Percentiles rank a stretch among this genome's conserved stretches.
phyloP scores from a whole-genome alignment of 2,797 vertebrate species.

The Harpagifer antarcticus region DNA sequence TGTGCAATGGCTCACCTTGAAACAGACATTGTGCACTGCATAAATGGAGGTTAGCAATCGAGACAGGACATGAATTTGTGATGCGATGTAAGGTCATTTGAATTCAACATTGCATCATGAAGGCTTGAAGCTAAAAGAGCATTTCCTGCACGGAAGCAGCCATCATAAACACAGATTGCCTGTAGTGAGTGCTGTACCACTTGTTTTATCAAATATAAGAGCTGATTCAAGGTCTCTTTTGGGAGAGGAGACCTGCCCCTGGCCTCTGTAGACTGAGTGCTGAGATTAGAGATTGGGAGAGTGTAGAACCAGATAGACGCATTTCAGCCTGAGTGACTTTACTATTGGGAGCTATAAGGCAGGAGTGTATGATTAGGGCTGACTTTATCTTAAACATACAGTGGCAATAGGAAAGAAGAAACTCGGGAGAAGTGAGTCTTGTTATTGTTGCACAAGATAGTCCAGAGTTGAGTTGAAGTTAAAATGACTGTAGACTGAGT shows the following conservation, averaged over 20 bases:
- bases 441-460: conserved; percentile 28
- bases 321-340: conserved; percentile 43
- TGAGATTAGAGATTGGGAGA: conserved; percentile 59
- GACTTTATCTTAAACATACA: conserved; percentile 43
- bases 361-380: conserved; percentile 4
- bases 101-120: conserved; percentile 30
- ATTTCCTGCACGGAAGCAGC: conserved; percentile 22
- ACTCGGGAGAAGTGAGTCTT: background rate
- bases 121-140: conserved; percentile 24
- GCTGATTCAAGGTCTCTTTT: conserved; percentile 50
- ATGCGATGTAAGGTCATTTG: conserved; percentile 48
- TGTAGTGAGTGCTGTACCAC: conserved; percentile 29
- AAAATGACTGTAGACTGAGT: conserved; percentile 31
- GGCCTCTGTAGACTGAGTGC: conserved; percentile 48
- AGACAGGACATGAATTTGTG: conserved; percentile 8
- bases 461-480: conserved; percentile 47
- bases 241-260: conserved; percentile 36
- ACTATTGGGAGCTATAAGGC: conserved; percentile 13
- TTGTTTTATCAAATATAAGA: conserved; percentile 53
- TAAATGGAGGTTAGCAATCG: conserved; percentile 29
- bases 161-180: conserved; percentile 39
- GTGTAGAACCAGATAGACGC: conserved; percentile 25
- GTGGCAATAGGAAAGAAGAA: conserved; percentile 22
- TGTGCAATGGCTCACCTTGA: conserved; percentile 49
- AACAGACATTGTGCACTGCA: conserved; percentile 45